phyloP scores from a whole-genome alignment of 53 echinoderm and acorn worm genomes.

The Holothuria scabra region DNA sequence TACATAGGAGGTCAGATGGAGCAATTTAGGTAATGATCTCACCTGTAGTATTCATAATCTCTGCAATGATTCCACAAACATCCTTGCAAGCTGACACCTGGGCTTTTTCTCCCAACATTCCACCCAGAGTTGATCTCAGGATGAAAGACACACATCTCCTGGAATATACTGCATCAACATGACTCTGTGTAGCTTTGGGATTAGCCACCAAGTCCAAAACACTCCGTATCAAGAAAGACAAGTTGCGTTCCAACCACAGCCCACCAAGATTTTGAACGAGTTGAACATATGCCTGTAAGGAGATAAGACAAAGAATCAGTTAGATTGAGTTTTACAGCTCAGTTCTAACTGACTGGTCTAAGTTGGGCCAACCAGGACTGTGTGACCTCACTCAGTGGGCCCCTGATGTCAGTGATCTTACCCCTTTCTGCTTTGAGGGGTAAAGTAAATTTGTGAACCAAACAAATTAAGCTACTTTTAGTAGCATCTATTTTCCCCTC shows the following conservation, averaged over 20 bases:
- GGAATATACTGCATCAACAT: conserved; percentile 96
- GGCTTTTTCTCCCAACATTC: conserved; percentile 96
- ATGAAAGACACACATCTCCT: conserved; percentile 93
- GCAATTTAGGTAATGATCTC: no score
- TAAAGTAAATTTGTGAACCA: no score
- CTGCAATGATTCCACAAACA: conserved; percentile 84
- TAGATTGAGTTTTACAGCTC: no score
- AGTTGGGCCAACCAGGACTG: no score
- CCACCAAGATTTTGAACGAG: conserved; percentile 90
- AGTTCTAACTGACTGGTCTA: no score
- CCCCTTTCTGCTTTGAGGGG: no score
- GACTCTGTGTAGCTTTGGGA: conserved; percentile 92
- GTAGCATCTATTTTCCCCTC: no score
- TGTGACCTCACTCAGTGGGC: no score
- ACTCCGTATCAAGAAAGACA: conserved; percentile 79
- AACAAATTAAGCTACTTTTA: no score
- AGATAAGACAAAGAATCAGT: not conserved
- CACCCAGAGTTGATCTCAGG: conserved; percentile 83
- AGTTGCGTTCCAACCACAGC: conserved; percentile 94
- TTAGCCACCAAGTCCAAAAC: conserved; percentile 87
- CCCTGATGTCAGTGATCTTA: no score
- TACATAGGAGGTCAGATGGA: no score
- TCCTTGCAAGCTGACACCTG: conserved; percentile 94
- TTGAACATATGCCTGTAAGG: conserved; percentile 76
- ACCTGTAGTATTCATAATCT: conserved; percentile 91